Evolutionary conservation across 2,888 invertebrate species (phyloP), one percentile per base, ranked within the genome.

Genomic region (Acanthosepion pharaonis): DNA sequence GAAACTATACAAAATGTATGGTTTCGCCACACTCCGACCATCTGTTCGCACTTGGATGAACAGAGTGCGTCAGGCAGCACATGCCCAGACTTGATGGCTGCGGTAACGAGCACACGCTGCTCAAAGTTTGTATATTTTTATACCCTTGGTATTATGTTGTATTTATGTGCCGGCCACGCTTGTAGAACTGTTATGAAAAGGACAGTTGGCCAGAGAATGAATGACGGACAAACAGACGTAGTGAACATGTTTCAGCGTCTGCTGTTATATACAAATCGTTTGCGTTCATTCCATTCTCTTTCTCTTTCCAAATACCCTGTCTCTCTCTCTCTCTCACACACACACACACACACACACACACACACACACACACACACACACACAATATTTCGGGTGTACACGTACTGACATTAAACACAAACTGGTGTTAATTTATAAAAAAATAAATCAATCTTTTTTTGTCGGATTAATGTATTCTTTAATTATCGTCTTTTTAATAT

Each of bases 11-110:
- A 9, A n/a, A 78, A 78, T 28, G n/a, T n/a, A 78, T 28, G n/a
- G 78, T 28, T 78, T 78, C 9, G 78, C 78, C 78, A 78, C 78
- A 78, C 78, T 78, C 78, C 78, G 9, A 11, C 78, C 78, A 78
- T 78, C 78, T 78, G 78, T 78, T 78, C 78, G 78, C 78, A 78
- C 78, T 78, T 78, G 78, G 78, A n/a, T n/a, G 28, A n/a, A 78
- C n/a, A n/a, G n/a, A 78, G 8, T n/a, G 78, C n/a, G 78, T 6
- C n/a, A 78, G n/a, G 28, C 78, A n/a, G n/a, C 78, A 78, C 78
- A 78, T 15, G 78, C 28, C 28, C 28, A n/a, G n/a, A 78, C 28
- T n/a, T 11, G n/a, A n/a, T 78, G 28, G n/a, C 28, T n/a, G 9
- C n/a, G 28, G 78, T n/a, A n/a, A 78, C 28, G 78, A 78, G 78